phyloP scores from a whole-genome alignment of 2,113 vertebrate genomes.

The Crotalus viridis region DNA sequence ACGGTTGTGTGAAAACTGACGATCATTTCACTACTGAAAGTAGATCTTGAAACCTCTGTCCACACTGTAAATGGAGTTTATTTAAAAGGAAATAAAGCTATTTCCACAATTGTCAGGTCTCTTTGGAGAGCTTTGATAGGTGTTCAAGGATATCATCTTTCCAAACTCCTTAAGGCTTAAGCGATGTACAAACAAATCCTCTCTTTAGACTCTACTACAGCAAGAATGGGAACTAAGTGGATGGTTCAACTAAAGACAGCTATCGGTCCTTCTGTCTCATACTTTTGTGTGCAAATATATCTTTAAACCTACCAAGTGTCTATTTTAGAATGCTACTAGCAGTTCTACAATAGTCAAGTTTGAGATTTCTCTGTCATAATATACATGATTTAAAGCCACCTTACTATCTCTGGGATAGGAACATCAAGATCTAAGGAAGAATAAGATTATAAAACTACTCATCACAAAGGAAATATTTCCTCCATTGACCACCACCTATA shows the following conservation, averaged over 20 bases:
- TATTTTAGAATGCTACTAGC: background rate
- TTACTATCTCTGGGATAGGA: background rate
- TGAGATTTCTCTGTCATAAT: background rate
- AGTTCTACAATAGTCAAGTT: background rate
- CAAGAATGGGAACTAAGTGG: background rate
- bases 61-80: conserved; percentile 14
- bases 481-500: background rate
- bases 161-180: background rate
- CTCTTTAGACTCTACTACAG: background rate
- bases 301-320: background rate
- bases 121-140: rapidly evolving
- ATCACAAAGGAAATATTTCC: background rate
- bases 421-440: background rate
- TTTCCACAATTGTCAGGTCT: conserved; percentile 21
- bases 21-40: background rate
- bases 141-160: rapidly evolving
- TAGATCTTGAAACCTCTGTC: conserved; percentile 1
- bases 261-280: background rate
- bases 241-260: background rate
- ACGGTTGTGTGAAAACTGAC: conserved; percentile 47
- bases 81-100: conserved; percentile 27
- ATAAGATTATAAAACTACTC: background rate
- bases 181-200: background rate
- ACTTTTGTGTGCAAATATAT: background rate
- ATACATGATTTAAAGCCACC: background rate